Evolutionary conservation across 64 coral and sea anemone genomes (phyloP), one percentile per base, ranked within the genome.

Genomic region (Astreopora myriophthalma): DNA sequence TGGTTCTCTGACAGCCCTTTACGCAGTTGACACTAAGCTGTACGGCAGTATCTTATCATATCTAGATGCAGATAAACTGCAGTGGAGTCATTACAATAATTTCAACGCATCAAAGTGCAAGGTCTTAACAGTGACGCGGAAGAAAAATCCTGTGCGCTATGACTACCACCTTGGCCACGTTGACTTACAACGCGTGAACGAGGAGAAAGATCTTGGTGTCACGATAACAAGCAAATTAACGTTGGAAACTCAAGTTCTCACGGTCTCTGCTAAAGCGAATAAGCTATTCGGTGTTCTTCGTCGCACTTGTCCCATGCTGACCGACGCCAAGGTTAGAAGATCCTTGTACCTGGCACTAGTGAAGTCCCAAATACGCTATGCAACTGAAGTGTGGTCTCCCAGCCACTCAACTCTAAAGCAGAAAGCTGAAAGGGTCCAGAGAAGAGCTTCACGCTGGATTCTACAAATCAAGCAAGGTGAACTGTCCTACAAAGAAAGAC

Each of bases 1-100:
- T 24, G 64, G 37, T 39, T 40, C 35, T 26, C 10, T 40, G 35
- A 62, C 57, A 20, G 65, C 65, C 42, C n/a, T 86, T 40, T 86
- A 69, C 64, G 84, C 84, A 40, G 84, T 71, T 34, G 32, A 86
- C 84, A 71, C 84, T 7, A 86, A 86, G 69, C 85, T 73, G 9
- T 88, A 74, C 28, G 44, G 68, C 9, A 71, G 68, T 71, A 71
- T 71, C 68, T 34, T 71, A 71, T 71, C 68, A 71, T 32, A 71
- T 71, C 68, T 12, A 71, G 68, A 33, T 34, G 28, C 68, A 71
- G 68, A 71, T 34, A 71, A 32, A 33, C 33, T 71, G 68, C 68
- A 71, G 68, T 55, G 51, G 51, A 55, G 51, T 55, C 51, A 16
- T 55, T 16, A 40, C 37, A 64, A 64, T 64, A 64, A 64, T 64